These are phyloP conservation scores for Sebastes matsubarae DNA, from an alignment of 2,797 vertebrate species.

Conservation along the genomic window DNA sequence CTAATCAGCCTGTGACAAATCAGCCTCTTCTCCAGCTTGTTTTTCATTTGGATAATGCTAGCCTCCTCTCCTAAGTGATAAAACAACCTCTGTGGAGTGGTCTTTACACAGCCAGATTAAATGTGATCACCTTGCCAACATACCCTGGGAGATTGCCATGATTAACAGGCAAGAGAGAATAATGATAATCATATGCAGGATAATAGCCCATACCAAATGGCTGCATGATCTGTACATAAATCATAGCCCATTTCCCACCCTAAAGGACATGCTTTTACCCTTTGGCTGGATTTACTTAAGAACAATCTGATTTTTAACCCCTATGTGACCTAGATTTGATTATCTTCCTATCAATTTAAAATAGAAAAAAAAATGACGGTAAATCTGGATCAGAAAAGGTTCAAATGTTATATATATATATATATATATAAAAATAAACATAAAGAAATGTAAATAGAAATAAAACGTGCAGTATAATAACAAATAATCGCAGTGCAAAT, in stretches of 20 bases:
- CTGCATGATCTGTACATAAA: constrained; percentile 73
- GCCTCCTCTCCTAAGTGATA: constrained; percentile 74
- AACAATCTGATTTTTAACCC: constrained; percentile 56
- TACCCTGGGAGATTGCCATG: constrained; percentile 71
- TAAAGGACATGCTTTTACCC: constrained; percentile 68
- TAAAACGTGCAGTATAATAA: too few species aligned
- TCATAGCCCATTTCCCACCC: constrained; percentile 61
- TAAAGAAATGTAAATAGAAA: too few species aligned
- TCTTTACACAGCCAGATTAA: constrained; percentile 76
- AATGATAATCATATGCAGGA: constrained; percentile 80
- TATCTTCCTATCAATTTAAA: constrained; percentile 10
- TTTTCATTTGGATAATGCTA: constrained; percentile 82
- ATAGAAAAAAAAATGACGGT: background rate
- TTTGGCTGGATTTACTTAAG: constrained; percentile 52
- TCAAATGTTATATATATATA: background rate
- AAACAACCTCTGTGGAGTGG: constrained; percentile 70
- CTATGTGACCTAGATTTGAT: constrained; percentile 35
- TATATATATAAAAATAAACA: too few species aligned
- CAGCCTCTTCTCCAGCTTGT: constrained; percentile 70
- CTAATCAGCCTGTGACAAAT: constrained; percentile 80
- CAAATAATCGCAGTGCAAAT: too few species aligned
- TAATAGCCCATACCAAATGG: constrained; percentile 77
- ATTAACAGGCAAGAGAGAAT: constrained; percentile 80
- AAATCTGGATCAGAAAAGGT: constrained; percentile 16
- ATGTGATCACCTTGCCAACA: constrained; percentile 79